Base-by-base conservation (phyloP, 2,797 vertebrate species). In the Sebastes baramenuke region DNA sequence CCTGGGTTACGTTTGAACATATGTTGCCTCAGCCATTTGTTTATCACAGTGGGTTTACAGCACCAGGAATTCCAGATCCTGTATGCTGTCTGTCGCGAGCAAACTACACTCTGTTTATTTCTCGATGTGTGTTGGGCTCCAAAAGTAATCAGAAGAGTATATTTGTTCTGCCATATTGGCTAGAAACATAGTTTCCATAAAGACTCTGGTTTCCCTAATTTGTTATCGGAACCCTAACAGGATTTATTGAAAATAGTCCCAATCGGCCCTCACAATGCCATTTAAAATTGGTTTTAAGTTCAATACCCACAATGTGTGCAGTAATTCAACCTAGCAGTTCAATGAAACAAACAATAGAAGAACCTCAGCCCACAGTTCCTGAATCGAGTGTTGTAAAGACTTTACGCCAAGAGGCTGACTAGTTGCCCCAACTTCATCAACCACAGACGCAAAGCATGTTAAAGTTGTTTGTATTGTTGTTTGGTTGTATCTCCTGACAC, bases 1-100 rank as follows among this genome's bases (percentile, higher is more conserved):
- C 70, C 27, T 34, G 13, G 55, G 52, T 80, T 77, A 20, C 66
- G 61, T 94, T 94, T 94, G 85, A 85, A 93, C 91, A 94, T 92
- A 92, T 95, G 93, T 90, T 79, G 75, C 75, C 82, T 70, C 16
- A 54, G 77, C 32, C 75, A 56, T 84, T 90, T 90, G 87, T 89
- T 92, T 87, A 78, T 76, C 67, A 52, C 49, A 80, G 79, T 60
- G 20, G 60, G 75, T 79, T 82, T 84, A 64, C 84, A 88, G 78
- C 67, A 84, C 76, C 83, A 85, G 76, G 83, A 85, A 90, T 91
- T 89, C 85, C 88, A 80, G n/a, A 70, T 75, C 67, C 36, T 72
- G 59, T 69, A 25, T 59, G 38, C 60, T 69, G 27, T 55, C 4
- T 49, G 42, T 22, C 24, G 34, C 16, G 9, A 77, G 25, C 16